Percentiles rank a stretch among this genome's conserved stretches.
These are phyloP conservation scores for Cantharis flavilabris DNA, from an alignment of 2,888 invertebrate genomes.

Conservation along the genomic window DNA sequence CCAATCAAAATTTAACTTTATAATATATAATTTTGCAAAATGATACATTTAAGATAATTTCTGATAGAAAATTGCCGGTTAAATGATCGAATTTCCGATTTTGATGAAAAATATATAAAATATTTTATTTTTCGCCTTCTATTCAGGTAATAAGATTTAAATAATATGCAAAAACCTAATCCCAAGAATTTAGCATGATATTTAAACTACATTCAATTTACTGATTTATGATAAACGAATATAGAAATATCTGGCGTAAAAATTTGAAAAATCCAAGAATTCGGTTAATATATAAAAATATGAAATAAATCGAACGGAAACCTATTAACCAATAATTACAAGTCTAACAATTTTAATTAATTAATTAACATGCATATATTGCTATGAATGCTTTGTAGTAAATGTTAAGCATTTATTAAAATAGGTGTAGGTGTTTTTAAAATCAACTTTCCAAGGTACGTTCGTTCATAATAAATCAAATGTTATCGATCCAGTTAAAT, in stretches of 20 bases:
- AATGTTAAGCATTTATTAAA: background rate
- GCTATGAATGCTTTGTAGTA: background rate
- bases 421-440: background rate
- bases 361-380: background rate
- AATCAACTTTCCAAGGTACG: background rate
- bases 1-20: slow-evolving; percentile 11
- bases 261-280: background rate
- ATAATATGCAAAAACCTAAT: slow-evolving; percentile 1
- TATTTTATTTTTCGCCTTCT: background rate
- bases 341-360: background rate
- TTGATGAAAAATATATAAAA: background rate
- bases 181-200: background rate
- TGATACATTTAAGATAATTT: slow-evolving; percentile 21
- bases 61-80: slow-evolving; percentile 22
- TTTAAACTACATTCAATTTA: background rate
- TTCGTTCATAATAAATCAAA: slow-evolving; percentile 5
- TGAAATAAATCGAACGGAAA: background rate
- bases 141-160: slow-evolving; percentile 13
- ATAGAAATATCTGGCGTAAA: background rate
- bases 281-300: background rate
- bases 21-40: slow-evolving; percentile 18
- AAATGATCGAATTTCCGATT: slow-evolving; percentile 6
- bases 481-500: slow-evolving; percentile 6
- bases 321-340: background rate
- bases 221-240: background rate